Evolutionary conservation across 2,113 vertebrate genomes (phyloP).

Genomic region (Cephalopholis sonnerati): DNA sequence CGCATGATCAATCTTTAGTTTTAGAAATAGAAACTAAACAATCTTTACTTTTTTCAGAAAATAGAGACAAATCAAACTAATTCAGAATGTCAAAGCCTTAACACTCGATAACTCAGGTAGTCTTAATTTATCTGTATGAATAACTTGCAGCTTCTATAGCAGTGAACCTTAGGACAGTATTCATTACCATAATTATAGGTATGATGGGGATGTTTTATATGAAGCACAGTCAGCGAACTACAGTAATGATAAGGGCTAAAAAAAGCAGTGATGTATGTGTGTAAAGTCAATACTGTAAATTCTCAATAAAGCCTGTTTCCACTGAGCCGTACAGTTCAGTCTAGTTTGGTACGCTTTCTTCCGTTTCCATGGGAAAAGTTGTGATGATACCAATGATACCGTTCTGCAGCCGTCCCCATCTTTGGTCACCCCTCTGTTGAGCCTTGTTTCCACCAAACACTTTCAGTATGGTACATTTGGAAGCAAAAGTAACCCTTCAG

Average conservation of each 20-base stretch:
- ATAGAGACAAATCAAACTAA: background rate
- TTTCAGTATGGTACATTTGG: too few species aligned
- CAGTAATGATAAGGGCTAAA: background rate
- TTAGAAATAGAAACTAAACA: background rate
- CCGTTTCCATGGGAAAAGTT: too few species aligned
- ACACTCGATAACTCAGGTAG: background rate
- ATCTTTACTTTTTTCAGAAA: background rate
- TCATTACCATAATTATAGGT: background rate
- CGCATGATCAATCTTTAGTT: background rate
- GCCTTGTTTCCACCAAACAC: too few species aligned
- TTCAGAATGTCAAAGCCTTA: background rate
- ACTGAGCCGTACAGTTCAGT: too few species aligned
- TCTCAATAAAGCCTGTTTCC: background rate
- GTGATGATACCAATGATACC: too few species aligned
- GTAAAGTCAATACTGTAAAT: constrained; percentile 11
- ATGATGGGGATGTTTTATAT: background rate
- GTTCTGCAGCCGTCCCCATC: too few species aligned
- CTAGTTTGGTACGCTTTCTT: too few species aligned
- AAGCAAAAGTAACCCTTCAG: too few species aligned
- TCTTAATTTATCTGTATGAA: background rate
- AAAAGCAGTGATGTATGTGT: background rate
- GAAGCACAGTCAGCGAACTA: background rate
- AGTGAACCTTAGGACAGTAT: background rate
- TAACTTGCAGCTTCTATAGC: background rate
- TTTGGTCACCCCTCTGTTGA: too few species aligned